Base-by-base conservation (phyloP, 1,140 invertebrate species). In the Nebria ingens region DNA sequence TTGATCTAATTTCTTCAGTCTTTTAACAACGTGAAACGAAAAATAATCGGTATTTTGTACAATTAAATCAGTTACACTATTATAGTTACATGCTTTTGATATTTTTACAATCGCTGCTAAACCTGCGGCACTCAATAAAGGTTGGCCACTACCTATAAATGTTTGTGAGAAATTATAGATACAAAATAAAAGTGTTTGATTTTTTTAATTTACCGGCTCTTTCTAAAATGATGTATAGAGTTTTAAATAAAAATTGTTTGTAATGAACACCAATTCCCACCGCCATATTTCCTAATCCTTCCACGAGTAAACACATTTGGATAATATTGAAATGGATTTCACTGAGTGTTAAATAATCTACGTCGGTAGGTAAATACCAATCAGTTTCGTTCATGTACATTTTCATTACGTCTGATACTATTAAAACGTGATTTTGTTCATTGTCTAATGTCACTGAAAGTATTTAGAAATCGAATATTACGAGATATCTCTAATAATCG, bases 161-260 rank as follows among this genome's bases (percentile, higher is more conserved):
- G n/a, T n/a, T n/a, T n/a, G n/a, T n/a, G n/a, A n/a, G n/a, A n/a
- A n/a, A n/a, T n/a, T n/a, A n/a, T n/a, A n/a, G n/a, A n/a, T n/a
- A n/a, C n/a, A n/a, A n/a, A n/a, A n/a, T n/a, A n/a, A n/a, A n/a
- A n/a, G n/a, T n/a, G n/a, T n/a, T n/a, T n/a, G n/a, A n/a, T n/a
- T n/a, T n/a, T n/a, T n/a, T n/a, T n/a, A 52, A 70, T 64, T 67
- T 68, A 78, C 84, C 83, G 55, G 83, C 80, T 68, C 76, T 73
- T 71, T 85, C 83, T 54, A 85, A 70, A 17, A 85, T 62, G n/a
- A 80, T 61, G 59, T 82, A 86, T n/a, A 87, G 65, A 3, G 77
- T 80, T 61, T 79, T 79, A 17, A 85, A 59, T 49, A 85, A 61
- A 70, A 76, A 81, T 13, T 65, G 67, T 34, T 81, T 70, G 67